Base-by-base conservation (phyloP, 2,888 invertebrate species). In the Hanleya hanleyi region DNA sequence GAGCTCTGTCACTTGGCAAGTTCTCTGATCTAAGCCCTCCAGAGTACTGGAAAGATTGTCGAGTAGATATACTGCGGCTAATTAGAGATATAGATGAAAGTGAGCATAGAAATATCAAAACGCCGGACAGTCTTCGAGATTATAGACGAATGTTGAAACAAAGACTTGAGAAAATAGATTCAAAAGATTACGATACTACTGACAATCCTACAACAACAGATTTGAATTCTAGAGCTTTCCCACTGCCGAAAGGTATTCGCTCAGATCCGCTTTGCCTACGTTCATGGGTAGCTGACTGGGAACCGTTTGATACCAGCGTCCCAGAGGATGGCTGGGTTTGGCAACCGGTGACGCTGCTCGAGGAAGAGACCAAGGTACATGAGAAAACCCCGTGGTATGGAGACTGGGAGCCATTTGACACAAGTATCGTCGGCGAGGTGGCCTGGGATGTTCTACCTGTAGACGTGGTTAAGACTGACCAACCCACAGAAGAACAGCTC, bases 371-470 rank as follows among this genome's bases (percentile, higher is more conserved):
- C 65, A 70, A 35, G 36, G 49, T 33, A 47, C 50, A 6, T 72
- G 50, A 38, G 57, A 65, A 22, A 41, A 69, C 1, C 57, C 61
- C 15, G 15, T 57, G 12, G 76, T 73, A 37, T 35, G 73, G 57
- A 22, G 57, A 57, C 22, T 57, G 57, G 57, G 22, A 61, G 57
- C 33, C 66, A 61, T 65, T 83, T 32, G 72, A 78, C 72, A 74
- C 77, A 71, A 75, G 75, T 26, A 80, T 84, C 5, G 80, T 81
- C 3, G 82, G 82, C n/a, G 82, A 82, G 29, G 82, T 73, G 1
- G 84, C 79, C 0, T 84, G 84, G 84, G 38, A 69, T 29, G 78
- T 77, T 29, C 78, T 84, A 41, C 73, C 81, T n/a, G 36, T 71
- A 7, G 79, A 82, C 32, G 64, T 84, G 32, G 64, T 83, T 7